Percentiles rank a stretch among this genome's conserved stretches.
These are phyloP conservation scores for Heterodera carotae DNA, from an alignment of 1,140 invertebrate genomes.

Conservation along the genomic window DNA sequence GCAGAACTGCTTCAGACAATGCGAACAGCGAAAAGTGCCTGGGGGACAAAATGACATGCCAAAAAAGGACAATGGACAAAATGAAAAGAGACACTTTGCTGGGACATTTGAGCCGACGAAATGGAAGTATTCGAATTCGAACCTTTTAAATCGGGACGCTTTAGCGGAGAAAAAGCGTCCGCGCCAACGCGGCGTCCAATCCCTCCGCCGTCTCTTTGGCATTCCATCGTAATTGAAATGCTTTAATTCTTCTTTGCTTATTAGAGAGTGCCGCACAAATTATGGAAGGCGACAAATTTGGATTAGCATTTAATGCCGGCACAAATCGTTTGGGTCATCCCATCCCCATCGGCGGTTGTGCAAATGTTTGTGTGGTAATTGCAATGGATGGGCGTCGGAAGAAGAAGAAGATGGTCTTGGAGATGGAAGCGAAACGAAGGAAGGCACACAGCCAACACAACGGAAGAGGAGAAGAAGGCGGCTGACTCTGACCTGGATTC, in stretches of 20 bases:
- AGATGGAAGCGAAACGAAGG: no score
- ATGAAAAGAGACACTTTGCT: neutral
- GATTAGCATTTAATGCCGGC: no score
- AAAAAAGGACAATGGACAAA: neutral
- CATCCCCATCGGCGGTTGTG: no score
- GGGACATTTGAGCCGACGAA: neutral
- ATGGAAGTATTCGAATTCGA: neutral
- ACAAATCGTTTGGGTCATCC: neutral
- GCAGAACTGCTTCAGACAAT: slow-evolving; percentile 62
- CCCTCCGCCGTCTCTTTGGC: neutral
- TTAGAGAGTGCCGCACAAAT: neutral
- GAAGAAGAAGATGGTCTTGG: neutral
- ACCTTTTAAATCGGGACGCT: slow-evolving; percentile 40
- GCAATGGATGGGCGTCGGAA: neutral
- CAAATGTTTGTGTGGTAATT: neutral
- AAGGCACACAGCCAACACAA: neutral
- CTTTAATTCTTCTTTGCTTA: neutral
- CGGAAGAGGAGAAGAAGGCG: neutral
- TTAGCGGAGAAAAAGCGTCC: slow-evolving; percentile 2
- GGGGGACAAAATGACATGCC: no score
- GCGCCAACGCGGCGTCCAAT: neutral
- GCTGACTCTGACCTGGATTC: neutral
- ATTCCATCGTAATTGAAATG: neutral
- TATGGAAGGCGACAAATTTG: no score
- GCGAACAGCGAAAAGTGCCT: slow-evolving; percentile 59